phyloP scores from a whole-genome alignment of 2,797 vertebrate species.

The Crocodylus rhombifer region DNA sequence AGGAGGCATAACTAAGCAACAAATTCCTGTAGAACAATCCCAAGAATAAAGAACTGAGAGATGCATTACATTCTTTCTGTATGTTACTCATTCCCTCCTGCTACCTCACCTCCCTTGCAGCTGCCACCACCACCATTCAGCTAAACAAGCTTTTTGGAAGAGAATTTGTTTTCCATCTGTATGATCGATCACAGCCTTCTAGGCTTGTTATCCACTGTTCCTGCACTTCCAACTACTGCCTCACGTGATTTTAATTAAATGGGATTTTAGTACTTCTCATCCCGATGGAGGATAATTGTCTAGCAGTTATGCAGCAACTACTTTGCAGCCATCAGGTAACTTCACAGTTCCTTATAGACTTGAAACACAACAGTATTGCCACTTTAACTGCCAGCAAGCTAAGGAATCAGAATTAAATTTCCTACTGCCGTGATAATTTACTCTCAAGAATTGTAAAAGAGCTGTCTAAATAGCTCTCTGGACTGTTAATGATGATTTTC shows the following conservation, averaged over 20 bases:
- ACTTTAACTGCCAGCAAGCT: neutral
- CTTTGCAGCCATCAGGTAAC: neutral
- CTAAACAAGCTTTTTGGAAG: neutral
- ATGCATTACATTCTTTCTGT: neutral
- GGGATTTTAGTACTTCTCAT: neutral
- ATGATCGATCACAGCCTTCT: neutral
- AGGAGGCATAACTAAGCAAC: neutral
- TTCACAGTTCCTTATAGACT: neutral
- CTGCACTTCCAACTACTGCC: neutral
- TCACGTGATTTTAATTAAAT: neutral
- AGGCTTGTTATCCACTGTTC: neutral
- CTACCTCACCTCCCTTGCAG: too few relatives aligned
- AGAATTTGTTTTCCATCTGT: neutral
- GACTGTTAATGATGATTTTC: conserved; percentile 3
- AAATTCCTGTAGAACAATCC: neutral
- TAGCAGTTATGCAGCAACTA: neutral
- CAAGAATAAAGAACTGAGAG: neutral
- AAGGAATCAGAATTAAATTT: neutral
- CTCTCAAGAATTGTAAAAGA: neutral
- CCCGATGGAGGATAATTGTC: neutral
- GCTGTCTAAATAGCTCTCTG: neutral
- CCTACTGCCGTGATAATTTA: neutral
- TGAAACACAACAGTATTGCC: neutral
- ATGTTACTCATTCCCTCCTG: neutral
- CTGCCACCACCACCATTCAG: neutral